phyloP scores from a whole-genome alignment of 2,113 vertebrate species.

The Plestiodon gilberti region DNA sequence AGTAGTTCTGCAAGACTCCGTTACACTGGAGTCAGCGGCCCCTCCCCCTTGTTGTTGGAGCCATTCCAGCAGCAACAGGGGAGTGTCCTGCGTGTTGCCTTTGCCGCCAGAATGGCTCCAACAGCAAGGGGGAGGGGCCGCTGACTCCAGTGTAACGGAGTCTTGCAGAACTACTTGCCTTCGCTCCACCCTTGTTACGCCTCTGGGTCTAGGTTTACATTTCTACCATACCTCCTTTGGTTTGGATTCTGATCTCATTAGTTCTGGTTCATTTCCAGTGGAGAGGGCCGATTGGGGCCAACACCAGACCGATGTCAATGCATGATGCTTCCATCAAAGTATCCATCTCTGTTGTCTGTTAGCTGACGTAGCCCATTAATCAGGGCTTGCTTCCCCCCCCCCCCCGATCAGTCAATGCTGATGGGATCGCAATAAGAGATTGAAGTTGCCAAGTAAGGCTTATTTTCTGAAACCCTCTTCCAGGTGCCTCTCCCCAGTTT shows the following conservation, averaged over 20 bases:
- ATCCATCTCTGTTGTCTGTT: slow-evolving; percentile 19
- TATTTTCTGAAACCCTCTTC: slow-evolving; percentile 53
- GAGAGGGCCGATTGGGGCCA: background rate
- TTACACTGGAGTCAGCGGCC: too few species aligned
- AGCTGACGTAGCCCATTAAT: slow-evolving; percentile 44
- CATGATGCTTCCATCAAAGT: slow-evolving; percentile 41
- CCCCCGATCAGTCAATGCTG: background rate
- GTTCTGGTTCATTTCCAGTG: slow-evolving; percentile 3
- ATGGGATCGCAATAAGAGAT: slow-evolving; percentile 27
- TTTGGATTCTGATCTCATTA: background rate
- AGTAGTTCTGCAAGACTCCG: too few species aligned
- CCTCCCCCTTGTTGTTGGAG: too few species aligned
- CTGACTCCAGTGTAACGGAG: too few species aligned
- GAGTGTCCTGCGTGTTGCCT: too few species aligned
- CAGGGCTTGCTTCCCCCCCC: background rate
- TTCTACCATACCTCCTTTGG: too few species aligned
- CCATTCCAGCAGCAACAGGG: too few species aligned
- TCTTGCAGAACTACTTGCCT: too few species aligned
- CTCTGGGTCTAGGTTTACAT: too few species aligned
- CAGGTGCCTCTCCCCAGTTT: slow-evolving; percentile 51
- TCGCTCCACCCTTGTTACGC: too few species aligned
- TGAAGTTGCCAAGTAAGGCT: slow-evolving; percentile 56
- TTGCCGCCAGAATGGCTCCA: too few species aligned
- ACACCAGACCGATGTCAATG: slow-evolving; percentile 16
- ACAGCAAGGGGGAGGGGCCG: too few species aligned